Evolutionary conservation across 92 coral and sea anemone genomes (phyloP).

Genomic region (Epizoanthus rinbou): DNA sequence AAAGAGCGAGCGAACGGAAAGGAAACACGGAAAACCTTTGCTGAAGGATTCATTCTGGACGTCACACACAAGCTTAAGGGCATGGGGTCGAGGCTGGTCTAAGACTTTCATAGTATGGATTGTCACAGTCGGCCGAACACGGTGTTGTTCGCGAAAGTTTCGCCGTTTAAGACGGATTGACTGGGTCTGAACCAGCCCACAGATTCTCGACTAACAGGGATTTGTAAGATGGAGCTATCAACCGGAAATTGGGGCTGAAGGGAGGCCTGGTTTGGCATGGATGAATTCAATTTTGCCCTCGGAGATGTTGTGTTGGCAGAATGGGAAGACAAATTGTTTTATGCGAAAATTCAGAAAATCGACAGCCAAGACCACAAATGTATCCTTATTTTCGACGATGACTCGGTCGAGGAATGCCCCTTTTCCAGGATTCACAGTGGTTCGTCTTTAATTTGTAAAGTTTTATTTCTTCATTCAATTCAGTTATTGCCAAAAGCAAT

Average conservation of each 20-base stretch:
- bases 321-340: slow-evolving; percentile 99
- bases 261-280: slow-evolving; percentile 86
- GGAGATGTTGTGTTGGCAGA: slow-evolving; percentile 99
- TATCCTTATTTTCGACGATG: slow-evolving; percentile 95
- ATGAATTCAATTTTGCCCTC: slow-evolving; percentile 83
- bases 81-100: slow-evolving; percentile 90
- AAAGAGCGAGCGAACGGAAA: slow-evolving; percentile 38
- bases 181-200: slow-evolving; percentile 36
- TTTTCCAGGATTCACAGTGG: slow-evolving; percentile 99
- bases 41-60: slow-evolving; percentile 62
- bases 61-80: slow-evolving; percentile 63
- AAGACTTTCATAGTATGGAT: slow-evolving; percentile 47
- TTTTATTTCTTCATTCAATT: slow-evolving; percentile 75
- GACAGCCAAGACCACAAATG: slow-evolving; percentile 80
- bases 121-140: slow-evolving; percentile 49
- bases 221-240: slow-evolving; percentile 53
- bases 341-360: slow-evolving; percentile 98
- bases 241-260: slow-evolving; percentile 58
- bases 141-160: slow-evolving; percentile 23
- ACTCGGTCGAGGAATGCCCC: slow-evolving; percentile 99
- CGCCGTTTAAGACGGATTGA: slow-evolving; percentile 17
- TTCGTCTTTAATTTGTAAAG: slow-evolving; percentile 81
- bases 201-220: slow-evolving; percentile 43
- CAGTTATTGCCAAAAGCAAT: slow-evolving; percentile 57
- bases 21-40: slow-evolving; percentile 60